These are phyloP conservation scores for Bombus waltoni DNA, from an alignment of 1,140 invertebrate genomes.

Conservation along the genomic window DNA sequence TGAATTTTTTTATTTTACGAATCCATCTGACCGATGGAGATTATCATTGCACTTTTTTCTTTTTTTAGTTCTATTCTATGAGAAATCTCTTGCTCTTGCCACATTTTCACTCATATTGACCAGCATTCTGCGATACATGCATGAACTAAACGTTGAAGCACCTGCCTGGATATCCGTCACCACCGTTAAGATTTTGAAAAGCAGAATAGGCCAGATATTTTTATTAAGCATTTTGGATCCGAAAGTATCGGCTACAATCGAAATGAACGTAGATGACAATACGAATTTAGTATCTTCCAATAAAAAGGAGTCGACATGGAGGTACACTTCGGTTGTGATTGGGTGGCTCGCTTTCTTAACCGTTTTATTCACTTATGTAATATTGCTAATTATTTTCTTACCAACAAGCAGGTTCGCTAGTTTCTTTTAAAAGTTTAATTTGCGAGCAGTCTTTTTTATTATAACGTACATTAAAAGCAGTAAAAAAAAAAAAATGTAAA, in stretches of 20 bases:
- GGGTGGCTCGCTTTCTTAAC: slow-evolving; percentile 68
- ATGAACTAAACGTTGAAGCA: slow-evolving; percentile 46
- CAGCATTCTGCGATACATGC: slow-evolving; percentile 72
- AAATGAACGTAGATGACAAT: slow-evolving; percentile 70
- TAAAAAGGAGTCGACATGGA: slow-evolving; percentile 60
- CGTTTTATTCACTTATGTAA: slow-evolving; percentile 62
- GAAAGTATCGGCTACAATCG: slow-evolving; percentile 69
- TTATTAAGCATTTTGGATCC: slow-evolving; percentile 73
- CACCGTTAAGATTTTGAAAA: slow-evolving; percentile 61
- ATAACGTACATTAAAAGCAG: neutral
- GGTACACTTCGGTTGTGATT: slow-evolving; percentile 64
- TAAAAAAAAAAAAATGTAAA: neutral
- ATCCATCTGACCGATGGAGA: neutral
- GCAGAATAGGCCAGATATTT: slow-evolving; percentile 71
- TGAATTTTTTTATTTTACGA: neutral
- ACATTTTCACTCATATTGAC: slow-evolving; percentile 78
- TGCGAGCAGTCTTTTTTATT: neutral
- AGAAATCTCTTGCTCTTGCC: slow-evolving; percentile 78
- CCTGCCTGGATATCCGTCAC: slow-evolving; percentile 62
- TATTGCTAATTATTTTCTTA: slow-evolving; percentile 63
- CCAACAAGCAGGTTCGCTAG: slow-evolving; percentile 36
- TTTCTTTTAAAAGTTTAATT: neutral
- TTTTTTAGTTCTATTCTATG: slow-evolving; percentile 80
- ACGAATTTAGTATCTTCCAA: slow-evolving; percentile 58
- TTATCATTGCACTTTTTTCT: slow-evolving; percentile 35